A percentile compares a stretch with the other conserved stretches of the same genome.
Evolutionary conservation across 2,888 invertebrate species (phyloP).

Genomic region (Metopia argyrocephala): DNA sequence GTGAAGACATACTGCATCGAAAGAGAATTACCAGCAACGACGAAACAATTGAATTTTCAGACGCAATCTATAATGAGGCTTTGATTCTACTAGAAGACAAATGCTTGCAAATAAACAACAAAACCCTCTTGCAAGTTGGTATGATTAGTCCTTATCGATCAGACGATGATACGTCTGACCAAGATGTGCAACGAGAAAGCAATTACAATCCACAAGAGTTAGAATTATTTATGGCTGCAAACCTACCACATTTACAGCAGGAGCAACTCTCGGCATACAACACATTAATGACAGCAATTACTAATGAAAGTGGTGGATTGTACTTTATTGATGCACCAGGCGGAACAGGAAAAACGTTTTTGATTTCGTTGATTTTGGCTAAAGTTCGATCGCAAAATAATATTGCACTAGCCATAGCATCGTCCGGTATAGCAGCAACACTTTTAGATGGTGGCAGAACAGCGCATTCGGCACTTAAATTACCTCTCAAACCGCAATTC

Average conservation of each 20-base stretch:
- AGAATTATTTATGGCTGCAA: neutral
- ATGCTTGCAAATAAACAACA: too few relatives aligned
- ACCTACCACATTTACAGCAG: neutral
- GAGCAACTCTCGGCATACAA: slow-evolving; percentile 1
- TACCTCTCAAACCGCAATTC: slow-evolving; percentile 1
- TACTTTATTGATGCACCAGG: slow-evolving; percentile 30
- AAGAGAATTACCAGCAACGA: too few relatives aligned
- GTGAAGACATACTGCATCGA: too few relatives aligned
- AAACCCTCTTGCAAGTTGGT: slow-evolving; percentile 3
- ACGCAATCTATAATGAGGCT: too few relatives aligned
- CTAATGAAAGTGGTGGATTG: slow-evolving; percentile 25
- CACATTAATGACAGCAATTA: neutral
- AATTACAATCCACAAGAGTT: neutral
- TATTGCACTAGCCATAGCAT: slow-evolving; percentile 38
- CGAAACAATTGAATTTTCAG: neutral
- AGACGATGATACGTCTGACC: neutral
- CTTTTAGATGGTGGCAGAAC: slow-evolving; percentile 27
- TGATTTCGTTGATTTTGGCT: slow-evolving; percentile 6
- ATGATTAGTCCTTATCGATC: slow-evolving; percentile 10
- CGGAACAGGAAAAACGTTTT: slow-evolving; percentile 30
- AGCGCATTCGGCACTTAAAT: slow-evolving; percentile 37
- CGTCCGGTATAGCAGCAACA: slow-evolving; percentile 39
- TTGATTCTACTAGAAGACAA: too few relatives aligned
- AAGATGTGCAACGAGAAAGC: slow-evolving; percentile 14
- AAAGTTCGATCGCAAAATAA: slow-evolving; percentile 27